These are phyloP conservation scores for Perca schrenkii DNA, from an alignment of 2,113 vertebrate genomes.

Conservation along the genomic window DNA sequence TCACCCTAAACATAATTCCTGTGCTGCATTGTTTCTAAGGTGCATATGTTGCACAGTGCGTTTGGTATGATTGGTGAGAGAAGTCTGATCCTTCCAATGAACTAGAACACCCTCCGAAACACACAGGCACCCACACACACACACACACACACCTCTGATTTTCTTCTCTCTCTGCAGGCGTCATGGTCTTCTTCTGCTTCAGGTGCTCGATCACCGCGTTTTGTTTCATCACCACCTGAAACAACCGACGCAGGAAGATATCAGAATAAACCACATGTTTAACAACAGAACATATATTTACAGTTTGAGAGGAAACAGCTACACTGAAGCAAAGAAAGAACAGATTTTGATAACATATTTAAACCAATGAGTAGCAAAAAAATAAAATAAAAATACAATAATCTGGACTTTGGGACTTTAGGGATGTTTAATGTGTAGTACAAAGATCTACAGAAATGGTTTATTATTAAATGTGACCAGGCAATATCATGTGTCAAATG, in stretches of 20 bases:
- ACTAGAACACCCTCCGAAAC: too few species aligned
- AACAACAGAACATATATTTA: not conserved
- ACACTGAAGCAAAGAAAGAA: too few species aligned
- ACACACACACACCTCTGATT: slow-evolving; percentile 91
- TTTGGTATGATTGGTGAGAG: not conserved
- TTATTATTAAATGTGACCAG: slow-evolving; percentile 12
- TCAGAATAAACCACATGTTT: slow-evolving; percentile 4
- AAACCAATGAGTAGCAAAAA: not conserved
- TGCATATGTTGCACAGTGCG: not conserved
- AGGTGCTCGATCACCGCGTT: slow-evolving; percentile 96
- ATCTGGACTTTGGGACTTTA: not conserved
- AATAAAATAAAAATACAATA: not conserved
- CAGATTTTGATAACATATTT: not conserved
- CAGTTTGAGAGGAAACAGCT: not conserved
- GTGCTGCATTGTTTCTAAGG: not conserved
- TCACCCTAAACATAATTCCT: not conserved
- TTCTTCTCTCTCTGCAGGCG: slow-evolving; percentile 94
- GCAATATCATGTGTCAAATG: not conserved
- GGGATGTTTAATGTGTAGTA: not conserved
- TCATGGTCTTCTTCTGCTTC: slow-evolving; percentile 97
- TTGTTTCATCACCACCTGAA: slow-evolving; percentile 96
- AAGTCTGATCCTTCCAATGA: not conserved
- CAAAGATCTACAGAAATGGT: not conserved
- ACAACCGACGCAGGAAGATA: not conserved
- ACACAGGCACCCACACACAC: slow-evolving; percentile 45